Percentiles rank a stretch among this genome's conserved stretches.
Evolutionary conservation across 2,888 invertebrate species (phyloP).

Genomic region (Agrochola macilenta): DNA sequence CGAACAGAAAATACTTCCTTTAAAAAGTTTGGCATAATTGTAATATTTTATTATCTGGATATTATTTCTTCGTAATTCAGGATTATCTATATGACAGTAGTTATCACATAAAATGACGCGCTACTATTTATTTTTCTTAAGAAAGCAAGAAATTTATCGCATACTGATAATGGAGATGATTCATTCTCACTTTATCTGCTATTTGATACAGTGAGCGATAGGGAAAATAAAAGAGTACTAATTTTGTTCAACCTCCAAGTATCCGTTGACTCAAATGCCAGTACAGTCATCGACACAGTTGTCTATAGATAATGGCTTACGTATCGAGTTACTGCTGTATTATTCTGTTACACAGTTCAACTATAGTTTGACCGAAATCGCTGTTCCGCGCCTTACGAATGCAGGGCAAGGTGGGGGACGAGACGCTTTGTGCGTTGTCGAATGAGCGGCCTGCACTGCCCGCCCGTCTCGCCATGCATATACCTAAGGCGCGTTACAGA

Average conservation of each 20-base stretch:
- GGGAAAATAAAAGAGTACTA: not conserved
- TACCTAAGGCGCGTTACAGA: not conserved
- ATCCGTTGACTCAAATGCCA: conserved; percentile 61
- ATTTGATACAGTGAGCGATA: conserved; percentile 8
- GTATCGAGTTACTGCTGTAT: conserved; percentile 55
- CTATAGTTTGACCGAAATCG: not conserved
- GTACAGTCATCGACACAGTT: conserved; percentile 64
- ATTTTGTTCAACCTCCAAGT: conserved; percentile 27
- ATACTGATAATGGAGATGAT: conserved; percentile 10
- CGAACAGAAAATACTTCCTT: no score
- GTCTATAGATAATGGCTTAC: conserved; percentile 63
- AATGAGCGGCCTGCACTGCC: not conserved
- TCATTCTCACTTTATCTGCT: conserved; percentile 1
- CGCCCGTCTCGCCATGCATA: not conserved
- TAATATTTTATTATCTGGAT: no score
- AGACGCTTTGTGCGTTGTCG: not conserved
- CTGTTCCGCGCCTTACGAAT: not conserved
- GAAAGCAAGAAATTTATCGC: conserved; percentile 11
- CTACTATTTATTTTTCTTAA: conserved; percentile 16
- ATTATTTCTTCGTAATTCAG: not conserved
- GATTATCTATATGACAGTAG: not conserved
- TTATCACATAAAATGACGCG: not conserved
- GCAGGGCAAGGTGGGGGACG: not conserved
- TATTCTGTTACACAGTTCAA: conserved; percentile 60
- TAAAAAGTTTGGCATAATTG: no score